Evolutionary conservation across 2,888 invertebrate genomes (phyloP).

Genomic region (Kryphioiulus occultus): DNA sequence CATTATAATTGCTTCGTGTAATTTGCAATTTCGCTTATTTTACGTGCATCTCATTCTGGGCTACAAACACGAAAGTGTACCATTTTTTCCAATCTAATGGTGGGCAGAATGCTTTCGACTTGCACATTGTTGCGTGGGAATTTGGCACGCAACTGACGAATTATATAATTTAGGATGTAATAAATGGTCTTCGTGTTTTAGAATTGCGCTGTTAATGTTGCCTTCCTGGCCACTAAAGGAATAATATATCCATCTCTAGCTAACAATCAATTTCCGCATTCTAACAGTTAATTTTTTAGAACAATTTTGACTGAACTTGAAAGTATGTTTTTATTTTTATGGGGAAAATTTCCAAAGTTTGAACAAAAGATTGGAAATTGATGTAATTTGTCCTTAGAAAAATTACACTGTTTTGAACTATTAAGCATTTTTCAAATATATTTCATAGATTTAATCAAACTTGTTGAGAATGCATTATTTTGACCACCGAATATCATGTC

Average conservation of each 20-base stretch:
- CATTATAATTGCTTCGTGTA: not conserved
- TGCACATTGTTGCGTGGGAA: constrained; percentile 6
- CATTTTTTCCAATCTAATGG: not conserved
- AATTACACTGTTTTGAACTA: too few relatives aligned
- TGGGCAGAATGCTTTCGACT: not conserved
- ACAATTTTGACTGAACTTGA: not conserved
- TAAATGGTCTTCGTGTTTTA: not conserved
- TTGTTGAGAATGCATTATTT: too few relatives aligned
- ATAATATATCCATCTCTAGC: not conserved
- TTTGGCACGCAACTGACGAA: not conserved
- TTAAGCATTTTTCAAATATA: not conserved
- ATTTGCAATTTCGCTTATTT: not conserved
- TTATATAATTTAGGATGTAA: not conserved
- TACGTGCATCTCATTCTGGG: constrained; percentile 14
- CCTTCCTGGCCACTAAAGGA: not conserved
- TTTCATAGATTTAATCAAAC: too few relatives aligned
- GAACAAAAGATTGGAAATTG: not conserved
- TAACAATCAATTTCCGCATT: not conserved
- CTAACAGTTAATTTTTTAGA: not conserved
- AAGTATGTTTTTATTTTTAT: not conserved
- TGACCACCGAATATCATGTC: too few relatives aligned
- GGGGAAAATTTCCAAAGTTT: not conserved
- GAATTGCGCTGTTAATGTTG: not conserved
- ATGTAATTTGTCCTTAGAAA: not conserved
- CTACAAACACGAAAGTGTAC: not conserved